Conservation (phyloP, 2,113 vertebrate genomes). For the Chlorodrepanis virens region DNA sequence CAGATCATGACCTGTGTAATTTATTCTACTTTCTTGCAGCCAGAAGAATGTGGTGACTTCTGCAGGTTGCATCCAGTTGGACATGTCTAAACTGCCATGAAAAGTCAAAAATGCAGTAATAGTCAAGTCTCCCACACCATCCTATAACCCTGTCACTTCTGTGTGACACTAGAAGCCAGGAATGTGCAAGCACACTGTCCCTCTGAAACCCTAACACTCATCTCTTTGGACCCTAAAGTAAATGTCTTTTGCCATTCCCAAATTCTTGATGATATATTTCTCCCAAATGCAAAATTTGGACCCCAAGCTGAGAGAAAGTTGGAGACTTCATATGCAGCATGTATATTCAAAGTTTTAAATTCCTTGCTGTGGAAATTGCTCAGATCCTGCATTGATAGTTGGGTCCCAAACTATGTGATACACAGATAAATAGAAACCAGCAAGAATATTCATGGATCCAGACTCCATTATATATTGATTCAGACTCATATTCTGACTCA, state of each 20-base stretch:
- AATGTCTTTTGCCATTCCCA: not conserved
- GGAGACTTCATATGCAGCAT: not conserved
- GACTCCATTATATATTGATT: not conserved
- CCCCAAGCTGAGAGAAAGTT: not conserved
- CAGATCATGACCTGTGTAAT: not conserved
- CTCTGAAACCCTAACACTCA: not conserved
- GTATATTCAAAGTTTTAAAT: not conserved
- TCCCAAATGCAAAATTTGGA: not conserved
- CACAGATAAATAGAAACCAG: not conserved
- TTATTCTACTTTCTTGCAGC: not conserved
- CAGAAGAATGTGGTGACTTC: not conserved
- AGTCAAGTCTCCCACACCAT: not conserved
- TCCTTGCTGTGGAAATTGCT: not conserved
- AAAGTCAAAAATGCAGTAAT: not conserved
- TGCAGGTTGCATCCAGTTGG: not conserved
- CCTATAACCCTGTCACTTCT: not conserved
- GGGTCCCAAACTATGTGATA: not conserved
- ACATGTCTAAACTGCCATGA: not conserved
- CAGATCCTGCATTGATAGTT: not conserved
- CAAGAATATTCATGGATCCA: slow-evolving; percentile 39
- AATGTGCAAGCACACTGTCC: not conserved
- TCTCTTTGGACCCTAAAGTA: not conserved
- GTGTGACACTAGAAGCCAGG: not conserved
- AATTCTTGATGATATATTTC: not conserved
- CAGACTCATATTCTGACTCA: slow-evolving; percentile 15